phyloP scores from a whole-genome alignment of 2,797 vertebrate species.

The Bovichtus variegatus region DNA sequence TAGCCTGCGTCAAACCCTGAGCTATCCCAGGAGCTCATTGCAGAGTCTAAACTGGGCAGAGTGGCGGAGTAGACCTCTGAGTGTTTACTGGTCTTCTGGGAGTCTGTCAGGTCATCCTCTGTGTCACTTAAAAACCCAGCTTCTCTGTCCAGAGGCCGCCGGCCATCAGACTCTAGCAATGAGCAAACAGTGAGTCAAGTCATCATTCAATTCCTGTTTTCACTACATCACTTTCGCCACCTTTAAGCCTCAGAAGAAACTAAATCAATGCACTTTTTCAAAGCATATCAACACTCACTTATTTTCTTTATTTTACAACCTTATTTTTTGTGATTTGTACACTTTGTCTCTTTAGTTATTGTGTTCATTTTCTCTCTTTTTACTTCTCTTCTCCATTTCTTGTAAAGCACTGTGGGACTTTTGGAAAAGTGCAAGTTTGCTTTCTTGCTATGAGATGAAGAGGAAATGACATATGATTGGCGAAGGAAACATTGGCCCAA shows the following conservation, averaged over 20 bases:
- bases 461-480: background rate
- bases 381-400: background rate
- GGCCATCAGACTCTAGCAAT: constrained; percentile 70
- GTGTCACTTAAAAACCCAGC: constrained; percentile 86
- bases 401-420: background rate
- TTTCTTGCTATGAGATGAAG: background rate
- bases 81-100: constrained; percentile 89
- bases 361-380: too few relatives aligned
- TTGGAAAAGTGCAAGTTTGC: background rate
- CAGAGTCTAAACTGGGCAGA: constrained; percentile 93
- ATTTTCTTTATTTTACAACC: background rate
- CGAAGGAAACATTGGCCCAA: background rate
- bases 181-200: background rate
- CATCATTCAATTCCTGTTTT: background rate
- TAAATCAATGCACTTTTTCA: background rate
- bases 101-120: constrained; percentile 92
- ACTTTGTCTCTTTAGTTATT: background rate
- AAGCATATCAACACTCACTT: background rate
- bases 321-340: background rate
- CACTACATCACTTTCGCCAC: background rate
- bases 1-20: constrained; percentile 91
- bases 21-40: constrained; percentile 96
- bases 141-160: constrained; percentile 65
- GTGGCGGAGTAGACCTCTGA: constrained; percentile 90
- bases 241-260: background rate